Conservation (phyloP, 2,113 vertebrate species). For the Pituophis catenifer region DNA sequence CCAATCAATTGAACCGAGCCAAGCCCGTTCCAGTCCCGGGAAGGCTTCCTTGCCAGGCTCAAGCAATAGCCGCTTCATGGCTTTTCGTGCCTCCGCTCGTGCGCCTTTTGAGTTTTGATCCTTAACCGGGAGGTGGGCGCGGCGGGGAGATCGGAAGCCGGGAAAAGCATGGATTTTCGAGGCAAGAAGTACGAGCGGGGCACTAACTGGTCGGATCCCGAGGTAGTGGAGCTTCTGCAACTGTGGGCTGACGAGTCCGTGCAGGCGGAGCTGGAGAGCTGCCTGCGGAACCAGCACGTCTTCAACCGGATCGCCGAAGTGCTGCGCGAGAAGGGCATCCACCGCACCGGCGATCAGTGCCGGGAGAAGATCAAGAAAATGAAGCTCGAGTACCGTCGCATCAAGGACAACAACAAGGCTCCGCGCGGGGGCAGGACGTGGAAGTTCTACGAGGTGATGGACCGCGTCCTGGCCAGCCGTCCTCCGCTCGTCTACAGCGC, state of each 20-base stretch:
- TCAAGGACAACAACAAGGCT: conserved; percentile 83
- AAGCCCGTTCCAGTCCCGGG: neutral
- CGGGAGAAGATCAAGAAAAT: conserved; percentile 93
- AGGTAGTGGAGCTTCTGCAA: conserved; percentile 86
- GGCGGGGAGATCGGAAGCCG: neutral
- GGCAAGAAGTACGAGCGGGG: conserved; percentile 84
- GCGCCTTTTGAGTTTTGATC: neutral
- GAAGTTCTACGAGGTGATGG: conserved; percentile 91
- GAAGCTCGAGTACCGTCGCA: conserved; percentile 87
- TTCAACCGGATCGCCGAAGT: conserved; percentile 86
- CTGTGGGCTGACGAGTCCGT: conserved; percentile 85
- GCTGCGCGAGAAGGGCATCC: conserved; percentile 80
- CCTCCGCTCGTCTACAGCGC: conserved; percentile 77
- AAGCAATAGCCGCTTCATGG: neutral
- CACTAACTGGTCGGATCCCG: conserved; percentile 88
- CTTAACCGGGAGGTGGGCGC: neutral
- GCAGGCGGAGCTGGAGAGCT: conserved; percentile 85
- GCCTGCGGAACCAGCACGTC: conserved; percentile 84
- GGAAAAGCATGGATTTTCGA: conserved; percentile 78
- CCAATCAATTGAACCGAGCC: neutral
- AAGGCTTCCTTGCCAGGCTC: too few species aligned
- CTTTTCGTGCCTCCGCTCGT: neutral
- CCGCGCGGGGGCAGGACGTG: conserved; percentile 74
- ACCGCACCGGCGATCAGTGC: conserved; percentile 83
- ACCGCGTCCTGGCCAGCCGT: conserved; percentile 81